Percentiles rank a stretch among this genome's conserved stretches.
Evolutionary conservation across 2,797 vertebrate species (phyloP).

Genomic region (Hydrolagus colliei): DNA sequence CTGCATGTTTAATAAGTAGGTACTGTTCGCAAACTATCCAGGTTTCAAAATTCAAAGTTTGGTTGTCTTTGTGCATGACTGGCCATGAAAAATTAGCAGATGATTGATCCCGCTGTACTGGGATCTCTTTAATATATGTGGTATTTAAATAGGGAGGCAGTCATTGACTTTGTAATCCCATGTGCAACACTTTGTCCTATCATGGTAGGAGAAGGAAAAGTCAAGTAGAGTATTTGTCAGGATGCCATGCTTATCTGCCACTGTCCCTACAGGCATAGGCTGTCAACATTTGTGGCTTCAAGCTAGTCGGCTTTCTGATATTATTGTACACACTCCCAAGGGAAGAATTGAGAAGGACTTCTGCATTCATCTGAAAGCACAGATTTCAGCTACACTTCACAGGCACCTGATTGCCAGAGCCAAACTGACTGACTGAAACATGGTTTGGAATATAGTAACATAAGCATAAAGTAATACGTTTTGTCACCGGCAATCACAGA

Average conservation of each 20-base stretch:
- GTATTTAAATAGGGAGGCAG: conserved; percentile 71
- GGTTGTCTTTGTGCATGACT: conserved; percentile 60
- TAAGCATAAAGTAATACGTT: conserved; percentile 40
- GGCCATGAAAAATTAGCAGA: conserved; percentile 65
- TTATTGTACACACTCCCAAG: conserved; percentile 63
- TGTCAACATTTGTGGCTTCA: conserved; percentile 74
- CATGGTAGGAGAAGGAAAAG: conserved; percentile 61
- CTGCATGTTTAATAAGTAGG: conserved; percentile 48
- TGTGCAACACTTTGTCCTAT: conserved; percentile 55
- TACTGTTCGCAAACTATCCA: conserved; percentile 40
- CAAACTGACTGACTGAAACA: conserved; percentile 47
- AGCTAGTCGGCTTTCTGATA: conserved; percentile 63
- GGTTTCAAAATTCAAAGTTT: conserved; percentile 52
- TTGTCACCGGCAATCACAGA: conserved; percentile 50
- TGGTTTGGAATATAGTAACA: conserved; percentile 42
- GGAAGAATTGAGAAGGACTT: conserved; percentile 56
- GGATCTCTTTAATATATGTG: conserved; percentile 63
- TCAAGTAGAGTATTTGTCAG: conserved; percentile 74
- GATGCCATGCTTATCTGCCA: conserved; percentile 59
- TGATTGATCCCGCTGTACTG: conserved; percentile 61
- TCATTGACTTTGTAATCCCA: conserved; percentile 72
- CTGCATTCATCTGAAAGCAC: conserved; percentile 53
- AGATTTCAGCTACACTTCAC: conserved; percentile 45
- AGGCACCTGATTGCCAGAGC: conserved; percentile 40
- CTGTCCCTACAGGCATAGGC: conserved; percentile 65